Conservation (phyloP, 1,140 invertebrate species). For the Condylostylus longicornis region DNA sequence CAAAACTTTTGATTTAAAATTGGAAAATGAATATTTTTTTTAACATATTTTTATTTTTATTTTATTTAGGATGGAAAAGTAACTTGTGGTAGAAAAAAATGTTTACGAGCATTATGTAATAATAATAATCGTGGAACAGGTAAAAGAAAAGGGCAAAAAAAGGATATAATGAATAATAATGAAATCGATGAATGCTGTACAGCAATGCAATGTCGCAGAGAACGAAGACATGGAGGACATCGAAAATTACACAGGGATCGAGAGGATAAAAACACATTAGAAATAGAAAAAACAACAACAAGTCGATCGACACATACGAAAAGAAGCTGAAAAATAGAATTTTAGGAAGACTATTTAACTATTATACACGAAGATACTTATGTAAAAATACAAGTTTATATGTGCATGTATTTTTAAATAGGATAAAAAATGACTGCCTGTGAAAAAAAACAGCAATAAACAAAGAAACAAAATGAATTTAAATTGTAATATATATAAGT, state of each 20-base stretch:
- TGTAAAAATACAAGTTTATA: no score
- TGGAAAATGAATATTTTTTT: conserved; percentile 4
- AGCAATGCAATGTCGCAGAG: conserved; percentile 34
- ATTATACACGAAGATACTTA: no score
- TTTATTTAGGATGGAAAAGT: conserved; percentile 57
- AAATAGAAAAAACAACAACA: conserved; percentile 13
- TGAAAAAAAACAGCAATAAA: no score
- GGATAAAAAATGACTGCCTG: no score
- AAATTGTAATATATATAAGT: no score
- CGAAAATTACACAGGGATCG: conserved; percentile 12
- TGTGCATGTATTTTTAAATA: no score
- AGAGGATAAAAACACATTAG: background rate
- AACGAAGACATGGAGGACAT: conserved; percentile 35
- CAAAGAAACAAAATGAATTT: no score
- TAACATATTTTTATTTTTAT: conserved; percentile 10
- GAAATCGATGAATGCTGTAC: conserved; percentile 39
- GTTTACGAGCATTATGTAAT: conserved; percentile 53
- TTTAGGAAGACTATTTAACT: no score
- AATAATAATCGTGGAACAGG: conserved; percentile 29
- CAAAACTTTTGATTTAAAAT: conserved; percentile 1
- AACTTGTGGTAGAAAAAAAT: conserved; percentile 62
- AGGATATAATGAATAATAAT: no score
- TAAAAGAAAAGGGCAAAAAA: conserved; percentile 28
- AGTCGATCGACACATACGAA: no score
- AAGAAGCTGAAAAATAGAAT: no score